Percentiles rank a stretch among this genome's conserved stretches.
Evolutionary conservation across 2,888 invertebrate genomes (phyloP).

Genomic region (Amorpha juglandis): DNA sequence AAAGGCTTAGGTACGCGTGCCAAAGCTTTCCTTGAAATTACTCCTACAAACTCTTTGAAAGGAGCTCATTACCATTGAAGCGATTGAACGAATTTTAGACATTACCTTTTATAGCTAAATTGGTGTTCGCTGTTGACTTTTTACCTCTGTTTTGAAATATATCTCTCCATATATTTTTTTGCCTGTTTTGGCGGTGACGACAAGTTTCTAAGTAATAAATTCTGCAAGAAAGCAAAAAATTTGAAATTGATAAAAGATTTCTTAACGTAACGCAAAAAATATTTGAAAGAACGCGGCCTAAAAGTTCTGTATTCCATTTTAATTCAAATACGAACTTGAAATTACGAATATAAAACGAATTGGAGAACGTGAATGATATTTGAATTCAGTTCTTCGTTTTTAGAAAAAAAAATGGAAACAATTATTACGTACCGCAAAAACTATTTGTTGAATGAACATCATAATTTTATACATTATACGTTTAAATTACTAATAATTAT

Average conservation of each 20-base stretch:
- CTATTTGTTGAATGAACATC: too few relatives aligned
- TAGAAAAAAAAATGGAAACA: too few relatives aligned
- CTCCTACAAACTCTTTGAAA: slow-evolving; percentile 33
- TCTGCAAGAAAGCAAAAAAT: neutral
- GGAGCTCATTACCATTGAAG: slow-evolving; percentile 35
- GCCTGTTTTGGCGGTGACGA: neutral
- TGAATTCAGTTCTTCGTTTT: too few relatives aligned
- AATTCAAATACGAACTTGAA: neutral
- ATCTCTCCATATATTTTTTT: neutral
- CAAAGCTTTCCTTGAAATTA: slow-evolving; percentile 42
- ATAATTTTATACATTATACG: neutral
- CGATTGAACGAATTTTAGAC: slow-evolving; percentile 35
- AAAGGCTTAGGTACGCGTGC: slow-evolving; percentile 40
- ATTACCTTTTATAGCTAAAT: slow-evolving; percentile 31
- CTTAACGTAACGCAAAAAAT: too few relatives aligned
- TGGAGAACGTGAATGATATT: neutral
- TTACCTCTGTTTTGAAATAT: neutral
- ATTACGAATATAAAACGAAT: neutral
- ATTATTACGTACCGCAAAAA: too few relatives aligned
- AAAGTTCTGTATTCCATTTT: neutral
- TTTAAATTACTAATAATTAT: neutral
- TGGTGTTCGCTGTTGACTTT: neutral
- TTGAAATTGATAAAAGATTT: too few relatives aligned
- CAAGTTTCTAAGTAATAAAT: neutral
- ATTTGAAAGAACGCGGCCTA: neutral